Percentiles rank a stretch among this genome's conserved stretches.
Conservation (phyloP, 2,888 invertebrate genomes). For the Drosophila merina region DNA sequence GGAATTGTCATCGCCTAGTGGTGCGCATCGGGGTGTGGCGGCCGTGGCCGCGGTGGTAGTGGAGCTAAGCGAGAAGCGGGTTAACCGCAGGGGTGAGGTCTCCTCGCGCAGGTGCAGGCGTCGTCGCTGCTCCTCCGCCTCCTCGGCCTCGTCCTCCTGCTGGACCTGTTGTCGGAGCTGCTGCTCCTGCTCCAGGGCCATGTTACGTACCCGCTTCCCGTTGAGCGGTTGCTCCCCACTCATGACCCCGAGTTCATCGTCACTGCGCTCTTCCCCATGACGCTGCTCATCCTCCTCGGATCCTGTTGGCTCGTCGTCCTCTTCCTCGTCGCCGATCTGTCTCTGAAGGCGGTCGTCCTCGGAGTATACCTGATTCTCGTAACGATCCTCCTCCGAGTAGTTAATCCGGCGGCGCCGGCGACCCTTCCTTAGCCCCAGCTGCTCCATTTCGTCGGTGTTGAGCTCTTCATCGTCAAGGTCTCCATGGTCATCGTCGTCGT, state of each 20-base stretch:
- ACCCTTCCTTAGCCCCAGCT: slow-evolving; percentile 1
- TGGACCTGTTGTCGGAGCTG: neutral
- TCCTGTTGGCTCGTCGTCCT: neutral
- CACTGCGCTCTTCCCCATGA: neutral
- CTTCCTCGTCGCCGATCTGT: neutral
- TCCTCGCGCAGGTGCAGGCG: neutral
- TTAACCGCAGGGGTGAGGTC: slow-evolving; percentile 2
- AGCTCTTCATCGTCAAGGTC: slow-evolving; percentile 1
- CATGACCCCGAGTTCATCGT: neutral
- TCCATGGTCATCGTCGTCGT: neutral
- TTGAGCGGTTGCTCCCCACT: neutral
- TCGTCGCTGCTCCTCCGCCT: slow-evolving; percentile 7
- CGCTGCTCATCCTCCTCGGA: neutral
- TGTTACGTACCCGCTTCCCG: slow-evolving; percentile 1
- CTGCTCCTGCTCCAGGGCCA: slow-evolving; percentile 4
- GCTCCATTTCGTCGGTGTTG: neutral
- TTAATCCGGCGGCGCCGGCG: neutral
- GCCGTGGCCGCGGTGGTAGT: neutral
- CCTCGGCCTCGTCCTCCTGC: slow-evolving; percentile 12
- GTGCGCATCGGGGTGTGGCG: neutral
- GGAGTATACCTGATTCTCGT: neutral
- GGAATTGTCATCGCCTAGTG: neutral
- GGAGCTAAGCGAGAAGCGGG: slow-evolving; percentile 13
- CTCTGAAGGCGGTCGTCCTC: slow-evolving; percentile 1
- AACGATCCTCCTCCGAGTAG: neutral